These are phyloP conservation scores for Chelonia mydas DNA, from an alignment of 2,797 vertebrate species.

Conservation along the genomic window DNA sequence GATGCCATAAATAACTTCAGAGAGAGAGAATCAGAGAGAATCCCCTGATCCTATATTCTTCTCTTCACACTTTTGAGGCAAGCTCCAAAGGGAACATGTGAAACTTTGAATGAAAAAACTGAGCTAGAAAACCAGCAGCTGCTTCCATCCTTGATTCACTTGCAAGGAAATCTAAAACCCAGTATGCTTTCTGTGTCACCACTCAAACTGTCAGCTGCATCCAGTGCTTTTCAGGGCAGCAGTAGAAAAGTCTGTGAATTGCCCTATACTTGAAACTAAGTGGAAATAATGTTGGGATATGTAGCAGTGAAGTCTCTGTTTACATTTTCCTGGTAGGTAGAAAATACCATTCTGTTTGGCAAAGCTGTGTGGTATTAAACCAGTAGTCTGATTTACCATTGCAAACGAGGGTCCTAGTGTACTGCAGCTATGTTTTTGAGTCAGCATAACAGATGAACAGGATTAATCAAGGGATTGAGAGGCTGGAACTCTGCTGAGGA, in stretches of 20 bases:
- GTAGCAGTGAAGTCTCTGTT: background rate
- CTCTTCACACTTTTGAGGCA: background rate
- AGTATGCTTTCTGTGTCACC: background rate
- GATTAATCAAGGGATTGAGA: background rate
- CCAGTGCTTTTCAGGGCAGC: background rate
- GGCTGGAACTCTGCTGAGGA: background rate
- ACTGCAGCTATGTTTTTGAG: slow-evolving; percentile 11
- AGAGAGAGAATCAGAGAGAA: background rate
- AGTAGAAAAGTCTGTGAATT: background rate
- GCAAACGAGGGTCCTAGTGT: background rate
- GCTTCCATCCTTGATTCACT: background rate
- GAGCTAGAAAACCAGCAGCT: background rate
- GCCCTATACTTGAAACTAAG: background rate
- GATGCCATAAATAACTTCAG: background rate
- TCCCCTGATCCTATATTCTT: background rate
- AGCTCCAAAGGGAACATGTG: background rate
- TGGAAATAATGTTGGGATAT: background rate
- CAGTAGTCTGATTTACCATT: background rate
- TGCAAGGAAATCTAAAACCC: background rate
- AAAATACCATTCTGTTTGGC: background rate
- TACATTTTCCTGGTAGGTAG: background rate
- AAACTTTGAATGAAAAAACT: background rate
- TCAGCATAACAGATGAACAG: background rate
- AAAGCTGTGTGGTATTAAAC: background rate
- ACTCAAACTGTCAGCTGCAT: background rate